Conservation (phyloP, 2,888 invertebrate species). For the Eupeodes latifasciatus region DNA sequence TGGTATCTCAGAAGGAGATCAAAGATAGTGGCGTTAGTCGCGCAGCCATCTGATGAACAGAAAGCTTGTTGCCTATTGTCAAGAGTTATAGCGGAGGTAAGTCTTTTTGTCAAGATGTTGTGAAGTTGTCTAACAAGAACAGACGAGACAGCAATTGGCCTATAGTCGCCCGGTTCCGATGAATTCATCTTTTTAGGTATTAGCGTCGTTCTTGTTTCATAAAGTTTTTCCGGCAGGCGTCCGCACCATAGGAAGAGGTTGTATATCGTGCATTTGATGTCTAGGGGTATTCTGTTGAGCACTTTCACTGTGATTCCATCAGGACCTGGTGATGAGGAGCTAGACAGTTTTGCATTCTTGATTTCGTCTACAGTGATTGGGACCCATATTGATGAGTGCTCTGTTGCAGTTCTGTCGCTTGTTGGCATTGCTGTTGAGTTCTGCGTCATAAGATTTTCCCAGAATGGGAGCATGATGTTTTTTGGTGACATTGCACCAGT, state of each 20-base stretch:
- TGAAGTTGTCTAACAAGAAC: not conserved
- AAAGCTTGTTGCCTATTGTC: not conserved
- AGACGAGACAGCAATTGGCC: not conserved
- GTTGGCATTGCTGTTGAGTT: too few species aligned
- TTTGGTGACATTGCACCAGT: too few species aligned
- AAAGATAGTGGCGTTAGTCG: not conserved
- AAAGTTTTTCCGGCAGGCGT: not conserved
- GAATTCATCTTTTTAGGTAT: not conserved
- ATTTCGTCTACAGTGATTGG: too few species aligned
- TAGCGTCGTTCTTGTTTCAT: not conserved
- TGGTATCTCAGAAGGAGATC: not conserved
- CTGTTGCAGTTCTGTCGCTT: too few species aligned
- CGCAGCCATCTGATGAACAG: not conserved
- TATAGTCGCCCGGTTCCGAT: not conserved
- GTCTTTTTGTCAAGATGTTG: not conserved
- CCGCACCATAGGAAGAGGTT: not conserved
- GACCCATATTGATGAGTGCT: too few species aligned
- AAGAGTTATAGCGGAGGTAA: not conserved
- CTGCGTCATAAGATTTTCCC: too few species aligned
- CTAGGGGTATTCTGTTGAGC: not conserved
- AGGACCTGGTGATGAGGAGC: too few species aligned
- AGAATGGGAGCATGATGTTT: too few species aligned
- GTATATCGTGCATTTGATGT: not conserved
- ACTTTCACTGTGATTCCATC: not conserved
- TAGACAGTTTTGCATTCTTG: too few species aligned